Conservation (phyloP, 2,113 vertebrate species). For the Lepidothrix coronata region DNA sequence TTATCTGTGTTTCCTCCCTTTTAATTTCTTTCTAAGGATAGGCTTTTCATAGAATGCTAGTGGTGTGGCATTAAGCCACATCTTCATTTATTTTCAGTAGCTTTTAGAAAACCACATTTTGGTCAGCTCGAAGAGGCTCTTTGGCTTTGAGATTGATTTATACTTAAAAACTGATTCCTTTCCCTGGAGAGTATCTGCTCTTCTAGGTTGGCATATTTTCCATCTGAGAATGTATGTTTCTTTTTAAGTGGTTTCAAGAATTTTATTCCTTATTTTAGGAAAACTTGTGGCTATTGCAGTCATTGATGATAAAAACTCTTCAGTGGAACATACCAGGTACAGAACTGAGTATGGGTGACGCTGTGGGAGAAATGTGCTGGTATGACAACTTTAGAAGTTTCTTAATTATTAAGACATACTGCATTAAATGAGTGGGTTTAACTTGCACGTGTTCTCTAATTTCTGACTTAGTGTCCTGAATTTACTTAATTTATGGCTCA, state of each 20-base stretch:
- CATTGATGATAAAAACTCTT: slow-evolving; percentile 91
- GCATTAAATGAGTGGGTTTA: not conserved
- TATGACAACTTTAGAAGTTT: not conserved
- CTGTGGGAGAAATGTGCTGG: not conserved
- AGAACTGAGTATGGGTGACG: not conserved
- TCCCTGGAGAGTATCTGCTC: not conserved
- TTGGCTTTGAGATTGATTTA: not conserved
- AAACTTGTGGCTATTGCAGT: slow-evolving; percentile 93
- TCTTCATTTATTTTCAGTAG: not conserved
- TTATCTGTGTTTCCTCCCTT: not conserved
- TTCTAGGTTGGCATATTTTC: not conserved
- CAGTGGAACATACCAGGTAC: slow-evolving; percentile 88
- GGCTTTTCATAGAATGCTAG: not conserved
- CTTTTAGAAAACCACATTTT: not conserved
- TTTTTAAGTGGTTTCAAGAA: not conserved
- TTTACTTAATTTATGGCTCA: not conserved
- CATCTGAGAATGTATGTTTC: not conserved
- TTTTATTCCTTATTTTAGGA: slow-evolving; percentile 78
- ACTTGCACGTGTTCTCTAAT: not conserved
- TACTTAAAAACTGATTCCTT: not conserved
- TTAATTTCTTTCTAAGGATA: not conserved
- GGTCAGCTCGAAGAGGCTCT: not conserved
- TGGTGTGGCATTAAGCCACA: not conserved
- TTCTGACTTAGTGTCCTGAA: not conserved
- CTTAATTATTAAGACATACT: not conserved